Base-by-base conservation (phyloP, 2,888 invertebrate genomes). In the Griposia aprilina region DNA sequence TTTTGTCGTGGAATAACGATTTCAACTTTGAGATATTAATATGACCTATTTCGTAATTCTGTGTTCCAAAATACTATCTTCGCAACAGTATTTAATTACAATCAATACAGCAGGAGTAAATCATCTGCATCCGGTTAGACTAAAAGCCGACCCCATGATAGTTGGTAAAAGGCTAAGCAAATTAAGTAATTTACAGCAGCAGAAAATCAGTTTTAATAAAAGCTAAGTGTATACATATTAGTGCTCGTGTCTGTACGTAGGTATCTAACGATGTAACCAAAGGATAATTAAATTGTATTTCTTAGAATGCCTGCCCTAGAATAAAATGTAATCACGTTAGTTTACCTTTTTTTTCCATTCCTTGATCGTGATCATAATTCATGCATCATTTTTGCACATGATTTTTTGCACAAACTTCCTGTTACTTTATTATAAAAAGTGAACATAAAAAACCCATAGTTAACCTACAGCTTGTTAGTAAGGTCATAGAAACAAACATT, bases 371-470 rank as follows among this genome's bases (percentile, higher is more conserved):
- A 36, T 36, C 30, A 36, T 36, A 1, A 36, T 36, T 36, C 30
- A 45, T 48, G 0, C 6, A 55, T 45, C 6, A n/a, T 52, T 77
- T 3, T 60, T 23, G 17, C 23, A 11, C 41, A 45, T 7, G 20
- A 78, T 41, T 78, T 78, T 3, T 60, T 23, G 17, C 23, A 11
- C 41, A 45, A 78, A 30, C 63, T 78, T 76, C 78, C 52, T 62
- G n/a, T 15, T 77, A 45, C 30, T 36, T 36, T 2, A 78, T 76
- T 45, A 76, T 15, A 62, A n/a, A 48, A 55, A 36, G 26, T 8
- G 17, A 48, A 0, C 1, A 2, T 45, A 36, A 74, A 26, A 76
- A 76, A 78, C 20, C 23, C 45, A 45, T 15, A 48, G 6, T 20
- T 26, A 26, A 45, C 5, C 17, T 45, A n/a, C 45, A 66, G 26